Base-by-base conservation (phyloP, 2,888 invertebrate genomes). In the Andricus curvator region DNA sequence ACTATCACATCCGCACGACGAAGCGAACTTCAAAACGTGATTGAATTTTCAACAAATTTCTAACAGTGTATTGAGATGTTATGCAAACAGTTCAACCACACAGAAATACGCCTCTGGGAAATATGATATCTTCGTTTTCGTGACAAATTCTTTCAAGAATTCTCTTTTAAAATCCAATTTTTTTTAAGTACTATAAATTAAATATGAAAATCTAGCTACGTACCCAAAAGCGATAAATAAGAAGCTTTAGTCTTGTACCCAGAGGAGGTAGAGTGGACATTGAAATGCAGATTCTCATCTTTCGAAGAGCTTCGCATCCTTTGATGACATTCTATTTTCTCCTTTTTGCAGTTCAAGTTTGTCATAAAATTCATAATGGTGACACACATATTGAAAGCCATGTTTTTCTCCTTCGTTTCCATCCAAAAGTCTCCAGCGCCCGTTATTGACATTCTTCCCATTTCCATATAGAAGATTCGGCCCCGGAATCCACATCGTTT, bases 381-480 rank as follows among this genome's bases (percentile, higher is more conserved):
- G 80, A 95, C 95, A 93, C 98, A 97, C 96, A 99, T 98, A 94
- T 97, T 98, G 93, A 97, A 96, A 37, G 98, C 98, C 86, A 97
- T 97, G 90, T 96, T 95, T 85, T 95, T 94, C 93, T 98, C 98
- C 89, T 98, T 98, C 0, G 98, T 97, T 90, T 97, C 97, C 97
- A 99, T 97, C 97, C 98, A 98, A 80, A 99, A 94, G 92, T 98
- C 98, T 25, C 99, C 99, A 20, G 97, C 96, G 9, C 99, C 99
- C 1, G 98, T 96, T 44, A 95, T 94, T 80, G 98, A 96, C 87
- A 96, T 96, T 85, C 98, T 95, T 1, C 99, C 99, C 78, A 98
- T 96, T 94, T 98, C 98, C 95, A 99, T 96, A 93, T 97, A 98
- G 94, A 99, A 98, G 93, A 97, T 97, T 84, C 96, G 96, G 88